Percentiles rank a stretch among this genome's conserved stretches.
phyloP scores from a whole-genome alignment of 2,797 vertebrate genomes.

The Heteromormyrus szaboi region DNA sequence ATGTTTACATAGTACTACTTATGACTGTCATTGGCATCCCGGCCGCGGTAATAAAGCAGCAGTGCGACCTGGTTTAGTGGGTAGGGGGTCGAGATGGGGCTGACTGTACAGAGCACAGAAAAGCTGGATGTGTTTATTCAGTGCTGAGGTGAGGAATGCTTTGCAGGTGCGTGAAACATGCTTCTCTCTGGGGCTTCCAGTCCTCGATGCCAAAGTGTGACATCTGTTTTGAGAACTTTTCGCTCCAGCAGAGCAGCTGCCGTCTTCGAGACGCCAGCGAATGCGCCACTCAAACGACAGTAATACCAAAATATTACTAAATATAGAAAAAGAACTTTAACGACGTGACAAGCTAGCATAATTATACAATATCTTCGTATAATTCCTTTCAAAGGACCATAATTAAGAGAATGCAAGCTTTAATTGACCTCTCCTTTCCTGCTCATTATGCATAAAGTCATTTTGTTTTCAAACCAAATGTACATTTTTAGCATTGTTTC shows the following conservation, averaged over 20 bases:
- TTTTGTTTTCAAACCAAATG: constrained; percentile 10
- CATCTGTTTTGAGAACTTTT: constrained; percentile 32
- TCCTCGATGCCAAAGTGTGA: constrained; percentile 29
- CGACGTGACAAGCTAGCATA: background rate
- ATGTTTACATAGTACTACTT: background rate
- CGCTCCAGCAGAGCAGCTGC: background rate
- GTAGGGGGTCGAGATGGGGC: background rate
- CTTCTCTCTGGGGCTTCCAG: constrained; percentile 20
- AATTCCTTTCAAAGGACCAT: background rate
- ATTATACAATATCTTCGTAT: background rate
- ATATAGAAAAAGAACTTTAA: constrained; percentile 1
- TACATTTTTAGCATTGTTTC: constrained; percentile 2
- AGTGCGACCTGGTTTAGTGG: background rate
- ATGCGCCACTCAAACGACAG: background rate
- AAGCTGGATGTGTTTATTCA: constrained; percentile 26
- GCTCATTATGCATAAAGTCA: background rate
- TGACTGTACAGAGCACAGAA: constrained; percentile 12
- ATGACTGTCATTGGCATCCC: background rate
- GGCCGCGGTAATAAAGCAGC: background rate
- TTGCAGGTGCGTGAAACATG: constrained; percentile 39
- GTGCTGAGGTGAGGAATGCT: constrained; percentile 26
- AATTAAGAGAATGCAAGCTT: background rate
- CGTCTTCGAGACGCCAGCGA: background rate
- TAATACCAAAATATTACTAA: background rate
- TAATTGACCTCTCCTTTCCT: background rate